These are phyloP conservation scores for Nephila pilipes DNA, from an alignment of 1,140 invertebrate genomes.

Conservation along the genomic window DNA sequence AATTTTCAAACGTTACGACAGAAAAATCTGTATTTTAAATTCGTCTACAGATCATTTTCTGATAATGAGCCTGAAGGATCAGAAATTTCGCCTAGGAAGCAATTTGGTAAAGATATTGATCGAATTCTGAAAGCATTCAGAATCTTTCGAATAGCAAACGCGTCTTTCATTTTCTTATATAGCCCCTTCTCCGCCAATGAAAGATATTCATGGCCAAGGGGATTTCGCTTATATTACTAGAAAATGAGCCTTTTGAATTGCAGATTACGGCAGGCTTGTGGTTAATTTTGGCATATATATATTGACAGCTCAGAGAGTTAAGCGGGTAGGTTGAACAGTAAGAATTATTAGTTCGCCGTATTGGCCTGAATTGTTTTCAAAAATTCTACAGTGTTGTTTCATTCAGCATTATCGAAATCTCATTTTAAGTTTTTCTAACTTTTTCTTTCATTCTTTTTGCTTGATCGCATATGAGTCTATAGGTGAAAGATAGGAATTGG, in stretches of 20 bases:
- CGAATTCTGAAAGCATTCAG: background rate
- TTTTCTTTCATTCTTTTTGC: background rate
- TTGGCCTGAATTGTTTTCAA: background rate
- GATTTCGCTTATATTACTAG: constrained; percentile 62
- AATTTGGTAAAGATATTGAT: constrained; percentile 48
- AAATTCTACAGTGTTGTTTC: constrained; percentile 11
- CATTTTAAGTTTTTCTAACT: background rate
- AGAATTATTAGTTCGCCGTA: background rate
- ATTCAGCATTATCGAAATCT: constrained; percentile 7
- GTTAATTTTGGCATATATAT: constrained; percentile 30
- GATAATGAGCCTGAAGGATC: constrained; percentile 63
- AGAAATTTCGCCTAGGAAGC: constrained; percentile 33
- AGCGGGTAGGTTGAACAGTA: constrained; percentile 2
- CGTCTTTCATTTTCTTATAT: constrained; percentile 50
- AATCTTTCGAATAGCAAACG: background rate
- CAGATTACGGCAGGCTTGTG: constrained; percentile 61
- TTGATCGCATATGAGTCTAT: background rate
- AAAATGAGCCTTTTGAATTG: constrained; percentile 74
- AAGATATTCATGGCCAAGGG: constrained; percentile 63
- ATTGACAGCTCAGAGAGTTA: constrained; percentile 24
- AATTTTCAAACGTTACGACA: background rate
- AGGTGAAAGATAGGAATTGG: background rate
- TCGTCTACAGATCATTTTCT: constrained; percentile 39
- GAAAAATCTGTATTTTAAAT: background rate
- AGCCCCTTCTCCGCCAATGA: background rate